phyloP scores from a whole-genome alignment of 1,140 invertebrate genomes.

The Pseudomyrmex sp. region DNA sequence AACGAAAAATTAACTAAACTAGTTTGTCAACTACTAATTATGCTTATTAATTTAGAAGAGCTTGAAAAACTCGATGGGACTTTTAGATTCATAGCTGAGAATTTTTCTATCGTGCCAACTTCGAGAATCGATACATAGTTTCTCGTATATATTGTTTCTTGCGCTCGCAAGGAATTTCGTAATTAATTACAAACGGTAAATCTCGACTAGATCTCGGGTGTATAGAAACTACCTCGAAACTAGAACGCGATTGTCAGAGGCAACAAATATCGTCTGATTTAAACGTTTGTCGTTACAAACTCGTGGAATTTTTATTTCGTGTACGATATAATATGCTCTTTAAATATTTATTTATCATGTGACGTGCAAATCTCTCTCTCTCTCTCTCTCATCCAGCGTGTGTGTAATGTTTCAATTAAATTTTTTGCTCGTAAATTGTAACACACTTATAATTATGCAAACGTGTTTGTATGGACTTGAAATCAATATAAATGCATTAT shows the following conservation, averaged over 20 bases:
- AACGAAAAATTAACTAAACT: too few species aligned
- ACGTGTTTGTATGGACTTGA: background rate
- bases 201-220: slow-evolving; percentile 6
- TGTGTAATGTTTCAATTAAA: background rate
- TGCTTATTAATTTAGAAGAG: background rate
- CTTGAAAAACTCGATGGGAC: background rate
- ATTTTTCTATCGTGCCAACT: slow-evolving; percentile 28
- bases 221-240: slow-evolving; percentile 29
- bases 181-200: slow-evolving; percentile 58
- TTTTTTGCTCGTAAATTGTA: background rate
- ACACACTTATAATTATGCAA: background rate
- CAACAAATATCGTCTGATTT: slow-evolving; percentile 42
- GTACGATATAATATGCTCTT: background rate
- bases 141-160: background rate
- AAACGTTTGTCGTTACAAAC: slow-evolving; percentile 16
- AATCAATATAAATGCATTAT: slow-evolving; percentile 5
- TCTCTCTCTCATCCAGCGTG: slow-evolving; percentile 6
- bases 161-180: slow-evolving; percentile 16
- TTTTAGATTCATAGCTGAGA: slow-evolving; percentile 9
- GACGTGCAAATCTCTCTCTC: slow-evolving; percentile 10
- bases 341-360: slow-evolving; percentile 6
- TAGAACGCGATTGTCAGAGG: slow-evolving; percentile 47
- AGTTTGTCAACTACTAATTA: background rate
- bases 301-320: slow-evolving; percentile 23
- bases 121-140: slow-evolving; percentile 22